phyloP scores from a whole-genome alignment of 1,140 invertebrate genomes.

The Drosophila setifemur region DNA sequence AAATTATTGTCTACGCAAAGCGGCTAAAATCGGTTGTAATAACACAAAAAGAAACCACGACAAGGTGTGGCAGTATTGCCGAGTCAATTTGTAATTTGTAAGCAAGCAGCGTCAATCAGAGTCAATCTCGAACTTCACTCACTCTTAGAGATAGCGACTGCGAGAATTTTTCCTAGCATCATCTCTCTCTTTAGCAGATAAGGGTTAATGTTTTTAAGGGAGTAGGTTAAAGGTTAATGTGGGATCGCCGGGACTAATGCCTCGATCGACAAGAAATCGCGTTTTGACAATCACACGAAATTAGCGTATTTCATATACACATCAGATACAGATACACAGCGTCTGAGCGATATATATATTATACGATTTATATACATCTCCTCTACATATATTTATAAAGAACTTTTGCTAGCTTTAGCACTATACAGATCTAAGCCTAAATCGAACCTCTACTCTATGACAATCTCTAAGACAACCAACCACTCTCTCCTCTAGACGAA shows the following conservation, averaged over 20 bases:
- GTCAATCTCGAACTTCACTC: constrained; percentile 24
- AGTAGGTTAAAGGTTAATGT: constrained; percentile 9
- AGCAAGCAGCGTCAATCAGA: constrained; percentile 59
- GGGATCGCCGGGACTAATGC: constrained; percentile 59
- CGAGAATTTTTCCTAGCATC: not conserved
- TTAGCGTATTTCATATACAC: constrained; percentile 73
- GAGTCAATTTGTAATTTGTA: constrained; percentile 59
- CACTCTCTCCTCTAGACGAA: constrained; percentile 15
- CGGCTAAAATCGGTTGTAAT: constrained; percentile 45
- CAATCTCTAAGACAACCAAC: constrained; percentile 64
- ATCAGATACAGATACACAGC: constrained; percentile 24
- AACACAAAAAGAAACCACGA: not conserved
- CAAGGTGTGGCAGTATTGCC: constrained; percentile 1
- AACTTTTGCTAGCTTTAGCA: constrained; percentile 69
- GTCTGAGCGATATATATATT: constrained; percentile 34
- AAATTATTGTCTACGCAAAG: constrained; percentile 15
- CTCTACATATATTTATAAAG: constrained; percentile 63
- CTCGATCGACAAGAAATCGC: constrained; percentile 78
- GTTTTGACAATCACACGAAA: constrained; percentile 82
- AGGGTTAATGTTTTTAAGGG: constrained; percentile 32
- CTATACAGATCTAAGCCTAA: constrained; percentile 49
- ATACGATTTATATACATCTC: constrained; percentile 31
- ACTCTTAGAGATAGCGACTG: not conserved
- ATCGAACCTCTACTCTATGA: constrained; percentile 71
- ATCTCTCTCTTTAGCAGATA: constrained; percentile 5